phyloP scores from a whole-genome alignment of 2,113 vertebrate species.

The Psephotus haematonotus region DNA sequence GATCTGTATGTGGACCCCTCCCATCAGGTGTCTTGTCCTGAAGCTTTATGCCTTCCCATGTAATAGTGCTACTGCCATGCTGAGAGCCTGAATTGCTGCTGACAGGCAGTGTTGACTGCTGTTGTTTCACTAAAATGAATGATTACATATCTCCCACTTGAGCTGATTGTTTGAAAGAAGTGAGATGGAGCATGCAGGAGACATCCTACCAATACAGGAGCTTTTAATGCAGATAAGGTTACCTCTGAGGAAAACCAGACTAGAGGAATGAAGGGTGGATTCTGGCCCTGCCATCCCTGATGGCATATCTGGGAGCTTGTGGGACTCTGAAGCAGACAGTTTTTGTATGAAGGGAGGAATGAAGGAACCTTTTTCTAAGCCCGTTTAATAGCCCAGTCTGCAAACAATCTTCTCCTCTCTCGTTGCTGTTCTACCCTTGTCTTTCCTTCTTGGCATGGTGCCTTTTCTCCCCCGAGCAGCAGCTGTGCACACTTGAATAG shows the following conservation, averaged over 20 bases:
- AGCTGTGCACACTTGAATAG: constrained; percentile 73
- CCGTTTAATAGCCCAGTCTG: constrained; percentile 57
- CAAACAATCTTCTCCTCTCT: constrained; percentile 60
- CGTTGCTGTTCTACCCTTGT: constrained; percentile 15
- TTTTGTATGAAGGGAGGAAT: constrained; percentile 1
- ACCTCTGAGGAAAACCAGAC: background rate
- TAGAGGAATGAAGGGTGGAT: background rate
- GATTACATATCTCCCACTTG: constrained; percentile 31
- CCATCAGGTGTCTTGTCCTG: background rate
- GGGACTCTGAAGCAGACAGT: background rate
- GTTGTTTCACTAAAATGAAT: constrained; percentile 27
- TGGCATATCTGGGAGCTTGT: background rate
- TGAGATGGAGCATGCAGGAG: background rate
- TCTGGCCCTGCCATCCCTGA: background rate
- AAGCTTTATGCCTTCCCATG: background rate
- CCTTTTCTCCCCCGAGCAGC: constrained; percentile 17
- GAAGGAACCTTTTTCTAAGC: constrained; percentile 18
- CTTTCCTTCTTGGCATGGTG: constrained; percentile 63
- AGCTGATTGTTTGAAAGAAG: constrained; percentile 8
- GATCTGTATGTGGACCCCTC: background rate
- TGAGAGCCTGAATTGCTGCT: background rate
- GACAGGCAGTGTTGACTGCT: background rate
- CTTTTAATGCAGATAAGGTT: background rate
- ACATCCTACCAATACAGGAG: background rate
- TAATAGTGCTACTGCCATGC: background rate